Conservation (phyloP, 1,140 invertebrate genomes). For the Chironomus striatipennis region DNA sequence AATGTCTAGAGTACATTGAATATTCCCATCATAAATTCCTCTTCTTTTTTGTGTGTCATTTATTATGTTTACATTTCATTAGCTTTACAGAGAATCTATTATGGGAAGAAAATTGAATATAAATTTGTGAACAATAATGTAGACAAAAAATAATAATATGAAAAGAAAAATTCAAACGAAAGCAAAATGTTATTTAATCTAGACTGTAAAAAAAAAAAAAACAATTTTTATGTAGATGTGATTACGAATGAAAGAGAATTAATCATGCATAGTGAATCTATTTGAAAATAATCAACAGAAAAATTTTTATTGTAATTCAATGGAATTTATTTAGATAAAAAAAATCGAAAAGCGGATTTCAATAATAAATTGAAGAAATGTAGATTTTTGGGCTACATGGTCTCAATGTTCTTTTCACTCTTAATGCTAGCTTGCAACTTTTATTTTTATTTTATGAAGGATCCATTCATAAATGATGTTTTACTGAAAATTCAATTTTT, state of each 20-base stretch:
- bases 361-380: not conserved
- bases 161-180: too few species aligned
- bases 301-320: not conserved
- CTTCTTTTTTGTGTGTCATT: too few species aligned
- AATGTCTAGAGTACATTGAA: too few species aligned
- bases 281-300: not conserved
- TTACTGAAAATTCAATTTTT: too few species aligned
- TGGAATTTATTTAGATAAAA: not conserved
- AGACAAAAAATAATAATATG: too few species aligned
- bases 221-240: not conserved
- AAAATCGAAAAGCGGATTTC: conserved; percentile 4
- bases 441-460: not conserved
- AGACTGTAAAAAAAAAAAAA: not conserved
- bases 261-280: conserved; percentile 3
- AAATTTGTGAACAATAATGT: too few species aligned
- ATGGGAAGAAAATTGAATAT: too few species aligned
- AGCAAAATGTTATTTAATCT: not conserved
- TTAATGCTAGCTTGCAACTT: not conserved
- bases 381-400: not conserved
- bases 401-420: not conserved
- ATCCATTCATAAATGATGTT: too few species aligned
- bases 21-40: too few species aligned
- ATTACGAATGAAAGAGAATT: not conserved
- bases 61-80: too few species aligned
- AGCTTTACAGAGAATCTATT: too few species aligned